A percentile compares a stretch with the other conserved stretches of the same genome.
phyloP scores from a whole-genome alignment of 2,888 invertebrate species.

The Erebia ligea region DNA sequence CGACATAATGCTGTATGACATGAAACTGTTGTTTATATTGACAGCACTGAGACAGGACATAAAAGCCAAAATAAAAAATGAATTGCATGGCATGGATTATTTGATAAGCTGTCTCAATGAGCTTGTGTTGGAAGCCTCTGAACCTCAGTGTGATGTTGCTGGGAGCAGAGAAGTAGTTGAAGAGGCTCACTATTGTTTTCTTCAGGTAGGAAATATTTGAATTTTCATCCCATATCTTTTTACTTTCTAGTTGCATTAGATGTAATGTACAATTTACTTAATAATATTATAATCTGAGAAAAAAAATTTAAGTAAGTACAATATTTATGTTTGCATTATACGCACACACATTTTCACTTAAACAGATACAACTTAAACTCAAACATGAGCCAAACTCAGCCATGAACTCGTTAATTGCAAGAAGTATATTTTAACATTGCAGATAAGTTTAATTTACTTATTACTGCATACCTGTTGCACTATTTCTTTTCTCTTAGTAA shows the following conservation, averaged over 20 bases:
- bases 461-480: too few relatives aligned
- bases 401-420: too few relatives aligned
- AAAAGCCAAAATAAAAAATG: conserved; percentile 85
- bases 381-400: too few relatives aligned
- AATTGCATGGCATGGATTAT: conserved; percentile 87
- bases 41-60: conserved; percentile 91
- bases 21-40: conserved; percentile 93
- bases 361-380: too few relatives aligned
- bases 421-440: too few relatives aligned
- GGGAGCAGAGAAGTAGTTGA: conserved; percentile 50
- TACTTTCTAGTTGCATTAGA: not conserved
- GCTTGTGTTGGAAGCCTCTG: conserved; percentile 76
- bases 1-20: conserved; percentile 92
- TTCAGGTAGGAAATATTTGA: conserved; percentile 15
- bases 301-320: too few relatives aligned
- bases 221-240: not conserved
- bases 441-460: too few relatives aligned
- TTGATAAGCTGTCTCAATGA: conserved; percentile 87
- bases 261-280: not conserved
- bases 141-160: conserved; percentile 50
- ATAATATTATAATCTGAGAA: too few relatives aligned
- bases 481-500: too few relatives aligned
- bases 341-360: too few relatives aligned
- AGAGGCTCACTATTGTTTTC: conserved; percentile 31
- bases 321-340: too few relatives aligned